phyloP scores from a whole-genome alignment of 2,888 invertebrate genomes.

The Listrodromus nycthemerus region DNA sequence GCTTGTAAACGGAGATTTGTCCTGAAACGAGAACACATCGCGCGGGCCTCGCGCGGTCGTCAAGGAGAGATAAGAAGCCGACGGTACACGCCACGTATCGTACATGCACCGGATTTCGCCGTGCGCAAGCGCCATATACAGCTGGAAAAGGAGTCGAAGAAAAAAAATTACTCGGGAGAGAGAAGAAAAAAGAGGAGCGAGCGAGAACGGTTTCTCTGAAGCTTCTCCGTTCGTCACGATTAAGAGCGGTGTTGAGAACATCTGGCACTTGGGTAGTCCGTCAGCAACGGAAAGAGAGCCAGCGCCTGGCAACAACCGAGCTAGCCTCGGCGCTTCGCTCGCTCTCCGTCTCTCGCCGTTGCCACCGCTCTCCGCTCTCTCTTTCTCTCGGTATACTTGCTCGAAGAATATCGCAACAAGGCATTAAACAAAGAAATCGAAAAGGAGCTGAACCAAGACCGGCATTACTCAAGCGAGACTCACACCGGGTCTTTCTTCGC shows the following conservation, averaged over 20 bases:
- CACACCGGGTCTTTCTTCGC: conserved; percentile 45
- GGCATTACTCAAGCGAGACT: conserved; percentile 80
- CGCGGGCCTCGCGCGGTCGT: conserved; percentile 21
- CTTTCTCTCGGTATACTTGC: conserved; percentile 71
- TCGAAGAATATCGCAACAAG: conserved; percentile 80
- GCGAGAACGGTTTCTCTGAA: conserved; percentile 31
- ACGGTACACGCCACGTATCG: neutral
- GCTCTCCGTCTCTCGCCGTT: neutral
- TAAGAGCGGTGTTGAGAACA: conserved; percentile 58
- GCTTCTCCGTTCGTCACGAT: conserved; percentile 27
- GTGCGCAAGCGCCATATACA: neutral
- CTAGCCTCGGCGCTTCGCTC: conserved; percentile 48
- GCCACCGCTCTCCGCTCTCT: neutral
- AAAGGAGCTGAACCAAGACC: conserved; percentile 81
- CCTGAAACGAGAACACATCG: conserved; percentile 41
- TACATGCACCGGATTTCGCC: neutral
- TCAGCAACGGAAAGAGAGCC: conserved; percentile 42
- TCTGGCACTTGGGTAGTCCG: conserved; percentile 62
- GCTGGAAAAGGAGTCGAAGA: conserved; percentile 6
- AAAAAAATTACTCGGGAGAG: neutral
- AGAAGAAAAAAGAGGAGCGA: conserved; percentile 11
- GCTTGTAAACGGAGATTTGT: conserved; percentile 62
- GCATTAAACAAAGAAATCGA: conserved; percentile 83
- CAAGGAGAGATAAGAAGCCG: conserved; percentile 50
- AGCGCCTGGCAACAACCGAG: conserved; percentile 62